These are phyloP conservation scores for Drosophila ananassae DNA, from an alignment of 1,140 invertebrate species.

Conservation along the genomic window DNA sequence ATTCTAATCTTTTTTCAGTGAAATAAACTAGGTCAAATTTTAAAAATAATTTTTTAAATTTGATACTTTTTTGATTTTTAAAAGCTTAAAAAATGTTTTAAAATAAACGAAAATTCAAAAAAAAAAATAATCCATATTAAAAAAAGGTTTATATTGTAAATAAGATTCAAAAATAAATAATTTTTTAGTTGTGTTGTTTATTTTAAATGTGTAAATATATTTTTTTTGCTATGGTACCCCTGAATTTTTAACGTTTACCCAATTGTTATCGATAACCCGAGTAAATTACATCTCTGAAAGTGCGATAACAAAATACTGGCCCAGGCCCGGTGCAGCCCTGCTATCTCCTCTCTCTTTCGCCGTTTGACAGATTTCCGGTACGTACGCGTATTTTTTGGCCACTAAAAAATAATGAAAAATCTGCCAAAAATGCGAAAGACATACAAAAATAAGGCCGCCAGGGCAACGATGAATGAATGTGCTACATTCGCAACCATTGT, in stretches of 20 bases:
- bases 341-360: constrained; percentile 72
- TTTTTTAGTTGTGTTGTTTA: no score
- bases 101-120: no score
- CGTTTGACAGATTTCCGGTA: constrained; percentile 83
- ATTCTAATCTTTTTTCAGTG: neutral
- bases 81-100: no score
- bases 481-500: constrained; percentile 19
- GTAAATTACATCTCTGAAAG: neutral
- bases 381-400: constrained; percentile 74
- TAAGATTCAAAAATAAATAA: no score
- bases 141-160: no score
- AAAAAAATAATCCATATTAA: no score
- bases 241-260: no score
- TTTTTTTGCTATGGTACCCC: no score
- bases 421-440: constrained; percentile 17
- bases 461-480: constrained; percentile 32
- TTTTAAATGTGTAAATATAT: no score
- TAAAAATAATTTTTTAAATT: no score
- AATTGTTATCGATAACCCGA: neutral
- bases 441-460: constrained; percentile 38
- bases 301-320: neutral
- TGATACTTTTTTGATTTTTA: no score
- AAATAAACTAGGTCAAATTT: no score
- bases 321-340: constrained; percentile 4
- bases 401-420: constrained; percentile 52